These are phyloP conservation scores for Leptinotarsa peninsularis DNA, from an alignment of 2,888 invertebrate genomes.

Conservation along the genomic window DNA sequence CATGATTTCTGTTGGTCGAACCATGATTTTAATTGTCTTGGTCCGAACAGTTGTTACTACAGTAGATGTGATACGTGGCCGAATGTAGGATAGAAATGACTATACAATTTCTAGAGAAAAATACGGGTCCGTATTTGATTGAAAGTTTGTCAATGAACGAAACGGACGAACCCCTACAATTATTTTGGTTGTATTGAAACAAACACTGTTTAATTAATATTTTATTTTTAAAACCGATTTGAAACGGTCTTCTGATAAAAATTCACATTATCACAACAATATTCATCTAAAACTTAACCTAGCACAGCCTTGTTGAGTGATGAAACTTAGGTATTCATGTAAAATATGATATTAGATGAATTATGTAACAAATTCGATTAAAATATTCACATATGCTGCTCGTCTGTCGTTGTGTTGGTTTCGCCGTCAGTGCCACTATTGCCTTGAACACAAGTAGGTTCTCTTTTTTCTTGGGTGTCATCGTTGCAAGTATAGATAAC, in stretches of 20 bases:
- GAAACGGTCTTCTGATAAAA: conserved; percentile 23
- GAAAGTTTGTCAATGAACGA: too few species aligned
- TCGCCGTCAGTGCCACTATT: neutral
- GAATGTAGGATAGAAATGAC: too few species aligned
- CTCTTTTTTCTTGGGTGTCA: neutral
- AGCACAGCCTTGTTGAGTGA: conserved; percentile 18
- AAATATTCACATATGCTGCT: neutral
- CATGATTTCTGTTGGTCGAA: too few species aligned
- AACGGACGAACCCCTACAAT: too few species aligned
- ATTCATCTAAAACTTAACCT: conserved; percentile 16
- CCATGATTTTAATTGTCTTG: too few species aligned
- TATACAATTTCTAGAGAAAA: too few species aligned
- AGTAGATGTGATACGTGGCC: too few species aligned
- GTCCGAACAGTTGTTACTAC: too few species aligned
- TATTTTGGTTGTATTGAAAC: too few species aligned
- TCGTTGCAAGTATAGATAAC: neutral
- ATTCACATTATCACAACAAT: neutral
- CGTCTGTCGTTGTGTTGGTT: neutral
- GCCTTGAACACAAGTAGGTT: neutral
- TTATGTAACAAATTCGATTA: neutral
- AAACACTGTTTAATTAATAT: too few species aligned
- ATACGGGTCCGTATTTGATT: too few species aligned
- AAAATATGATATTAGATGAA: neutral
- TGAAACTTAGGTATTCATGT: neutral
- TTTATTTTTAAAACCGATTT: neutral